Evolutionary conservation across 2,113 vertebrate species (phyloP).

Genomic region (Piliocolobus tephrosceles): DNA sequence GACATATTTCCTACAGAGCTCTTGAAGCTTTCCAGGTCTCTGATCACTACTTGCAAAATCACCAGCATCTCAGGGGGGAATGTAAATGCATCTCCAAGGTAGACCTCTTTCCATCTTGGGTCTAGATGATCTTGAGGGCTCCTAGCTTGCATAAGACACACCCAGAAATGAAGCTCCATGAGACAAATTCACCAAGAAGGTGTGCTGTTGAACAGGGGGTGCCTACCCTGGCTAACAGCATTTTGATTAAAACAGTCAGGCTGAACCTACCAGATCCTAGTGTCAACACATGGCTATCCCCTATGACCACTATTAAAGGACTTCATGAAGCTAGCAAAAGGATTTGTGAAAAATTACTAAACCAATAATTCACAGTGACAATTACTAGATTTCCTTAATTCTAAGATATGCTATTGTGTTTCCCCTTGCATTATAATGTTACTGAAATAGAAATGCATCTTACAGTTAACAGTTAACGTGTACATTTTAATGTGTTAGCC

Average conservation of each 20-base stretch:
- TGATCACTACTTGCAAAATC: neutral
- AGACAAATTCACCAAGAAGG: neutral
- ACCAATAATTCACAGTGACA: neutral
- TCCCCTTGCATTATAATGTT: neutral
- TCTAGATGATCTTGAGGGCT: neutral
- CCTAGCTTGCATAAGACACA: neutral
- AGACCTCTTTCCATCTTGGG: neutral
- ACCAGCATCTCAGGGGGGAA: neutral
- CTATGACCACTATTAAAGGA: neutral
- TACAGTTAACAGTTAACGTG: neutral
- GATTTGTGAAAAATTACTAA: neutral
- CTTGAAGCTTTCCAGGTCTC: neutral
- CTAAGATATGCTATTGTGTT: neutral
- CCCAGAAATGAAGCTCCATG: neutral
- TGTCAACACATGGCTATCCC: neutral
- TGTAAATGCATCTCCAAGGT: neutral
- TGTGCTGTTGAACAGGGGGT: neutral
- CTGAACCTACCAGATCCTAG: neutral
- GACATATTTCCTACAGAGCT: neutral
- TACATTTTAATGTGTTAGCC: neutral
- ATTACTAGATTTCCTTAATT: neutral
- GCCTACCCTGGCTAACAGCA: neutral
- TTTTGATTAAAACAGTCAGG: neutral
- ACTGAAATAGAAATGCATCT: neutral
- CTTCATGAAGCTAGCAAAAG: neutral